phyloP scores from a whole-genome alignment of 2,888 invertebrate genomes.

The Hirtodrosophila duncani region DNA sequence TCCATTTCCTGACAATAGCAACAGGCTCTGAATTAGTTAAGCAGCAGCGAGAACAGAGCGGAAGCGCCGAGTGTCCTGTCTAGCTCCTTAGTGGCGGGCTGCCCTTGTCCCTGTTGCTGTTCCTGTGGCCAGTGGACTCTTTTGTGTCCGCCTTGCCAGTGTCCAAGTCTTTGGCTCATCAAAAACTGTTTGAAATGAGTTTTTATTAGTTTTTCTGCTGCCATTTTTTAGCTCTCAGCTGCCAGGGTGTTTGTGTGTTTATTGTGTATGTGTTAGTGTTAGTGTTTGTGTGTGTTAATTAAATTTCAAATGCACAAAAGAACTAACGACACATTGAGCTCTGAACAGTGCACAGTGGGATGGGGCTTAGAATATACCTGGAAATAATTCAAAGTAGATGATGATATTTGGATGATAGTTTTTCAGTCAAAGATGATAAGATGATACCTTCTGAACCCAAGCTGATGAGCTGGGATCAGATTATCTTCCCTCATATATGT shows the following conservation, averaged over 20 bases:
- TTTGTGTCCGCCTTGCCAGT: slow-evolving; percentile 1
- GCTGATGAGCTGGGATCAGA: no score
- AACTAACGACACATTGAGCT: slow-evolving; percentile 44
- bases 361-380: no score
- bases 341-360: not conserved
- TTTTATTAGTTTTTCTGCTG: slow-evolving; percentile 63
- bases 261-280: slow-evolving; percentile 7
- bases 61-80: slow-evolving; percentile 36
- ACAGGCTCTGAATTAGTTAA: slow-evolving; percentile 70
- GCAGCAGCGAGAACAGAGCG: slow-evolving; percentile 37
- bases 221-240: slow-evolving; percentile 9
- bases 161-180: slow-evolving; percentile 41
- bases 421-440: no score
- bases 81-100: slow-evolving; percentile 15
- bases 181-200: slow-evolving; percentile 66
- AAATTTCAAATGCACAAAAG: slow-evolving; percentile 66
- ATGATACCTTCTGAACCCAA: no score
- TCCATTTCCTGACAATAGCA: slow-evolving; percentile 49
- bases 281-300: slow-evolving; percentile 54
- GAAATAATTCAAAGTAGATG: no score
- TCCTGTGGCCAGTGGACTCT: slow-evolving; percentile 11
- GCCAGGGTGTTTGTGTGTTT: not conserved
- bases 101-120: not conserved
- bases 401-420: no score
- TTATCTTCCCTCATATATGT: no score